Percentiles rank a stretch among this genome's conserved stretches.
Evolutionary conservation across 2,113 vertebrate species (phyloP).

Genomic region (Melozone crissalis): DNA sequence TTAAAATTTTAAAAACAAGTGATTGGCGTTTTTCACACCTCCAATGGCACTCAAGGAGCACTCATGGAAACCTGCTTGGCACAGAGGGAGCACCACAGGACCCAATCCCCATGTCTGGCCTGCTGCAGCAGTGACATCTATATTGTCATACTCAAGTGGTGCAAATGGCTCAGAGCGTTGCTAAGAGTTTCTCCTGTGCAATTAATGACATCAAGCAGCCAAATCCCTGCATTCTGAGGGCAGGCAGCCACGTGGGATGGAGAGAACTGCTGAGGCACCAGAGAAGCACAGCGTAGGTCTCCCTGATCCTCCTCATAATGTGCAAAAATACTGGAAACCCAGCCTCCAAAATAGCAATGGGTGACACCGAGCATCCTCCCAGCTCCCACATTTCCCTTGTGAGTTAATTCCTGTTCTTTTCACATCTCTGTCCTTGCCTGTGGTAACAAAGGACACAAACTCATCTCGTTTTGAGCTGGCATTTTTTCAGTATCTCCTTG

Average conservation of each 20-base stretch:
- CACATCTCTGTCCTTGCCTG: background rate
- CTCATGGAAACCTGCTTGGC: background rate
- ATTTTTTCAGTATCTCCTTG: background rate
- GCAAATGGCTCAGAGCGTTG: background rate
- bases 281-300: background rate
- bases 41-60: background rate
- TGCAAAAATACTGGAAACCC: background rate
- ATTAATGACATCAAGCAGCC: background rate
- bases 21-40: background rate
- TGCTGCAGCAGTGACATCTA: background rate
- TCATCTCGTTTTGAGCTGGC: fast-evolving
- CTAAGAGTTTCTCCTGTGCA: background rate
- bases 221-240: background rate
- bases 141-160: background rate
- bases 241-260: background rate
- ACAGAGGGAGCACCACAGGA: background rate
- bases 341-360: background rate
- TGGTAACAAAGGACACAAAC: background rate
- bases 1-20: too few relatives aligned
- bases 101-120: background rate
- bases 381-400: background rate
- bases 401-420: background rate
- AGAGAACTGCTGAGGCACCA: background rate
- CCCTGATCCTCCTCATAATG: background rate
- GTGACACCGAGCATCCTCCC: background rate